Evolutionary conservation across 2,888 invertebrate genomes (phyloP).

Genomic region (Pandemis corylana): DNA sequence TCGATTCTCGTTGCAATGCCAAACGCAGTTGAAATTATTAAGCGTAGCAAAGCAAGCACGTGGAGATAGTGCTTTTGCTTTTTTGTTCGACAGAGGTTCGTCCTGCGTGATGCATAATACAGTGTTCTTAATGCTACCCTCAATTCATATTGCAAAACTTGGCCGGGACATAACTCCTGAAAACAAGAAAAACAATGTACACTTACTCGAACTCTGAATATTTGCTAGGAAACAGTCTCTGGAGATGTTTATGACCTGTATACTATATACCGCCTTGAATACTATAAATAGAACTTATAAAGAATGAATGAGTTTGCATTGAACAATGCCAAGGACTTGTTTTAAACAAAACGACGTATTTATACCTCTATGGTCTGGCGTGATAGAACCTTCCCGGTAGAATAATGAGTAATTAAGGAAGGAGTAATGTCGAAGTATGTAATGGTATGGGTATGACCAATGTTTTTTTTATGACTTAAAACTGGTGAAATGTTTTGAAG

Average conservation of each 20-base stretch:
- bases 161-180: not conserved
- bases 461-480: not conserved
- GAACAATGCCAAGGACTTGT: not conserved
- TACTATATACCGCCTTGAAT: not conserved
- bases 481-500: conserved; percentile 13
- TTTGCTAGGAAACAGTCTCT: not conserved
- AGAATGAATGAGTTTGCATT: not conserved
- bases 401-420: not conserved
- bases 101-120: not conserved
- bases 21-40: not conserved
- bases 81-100: not conserved
- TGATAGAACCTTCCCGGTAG: not conserved
- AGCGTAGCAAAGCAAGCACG: not conserved
- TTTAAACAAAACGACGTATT: not conserved
- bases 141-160: not conserved
- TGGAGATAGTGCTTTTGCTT: no score
- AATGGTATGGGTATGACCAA: not conserved
- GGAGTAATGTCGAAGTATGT: not conserved
- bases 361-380: not conserved
- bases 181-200: not conserved
- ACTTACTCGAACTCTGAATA: not conserved
- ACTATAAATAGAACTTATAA: not conserved
- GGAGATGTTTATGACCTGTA: not conserved
- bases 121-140: not conserved
- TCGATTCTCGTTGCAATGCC: conserved; percentile 8